Base-by-base conservation (phyloP, 2,113 vertebrate species). In the Rhabdornis inornatus region DNA sequence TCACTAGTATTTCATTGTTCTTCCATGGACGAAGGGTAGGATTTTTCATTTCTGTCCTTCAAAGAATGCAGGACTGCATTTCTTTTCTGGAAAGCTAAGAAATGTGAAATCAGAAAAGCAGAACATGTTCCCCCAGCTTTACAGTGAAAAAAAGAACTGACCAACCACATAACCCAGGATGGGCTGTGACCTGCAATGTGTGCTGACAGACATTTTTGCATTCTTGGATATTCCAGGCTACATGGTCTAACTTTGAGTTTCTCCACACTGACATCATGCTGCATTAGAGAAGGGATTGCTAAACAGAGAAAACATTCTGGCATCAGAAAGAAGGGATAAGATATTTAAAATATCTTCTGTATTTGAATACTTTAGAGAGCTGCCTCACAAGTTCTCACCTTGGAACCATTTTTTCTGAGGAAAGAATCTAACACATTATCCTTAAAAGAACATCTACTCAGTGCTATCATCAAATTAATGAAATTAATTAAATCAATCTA, bases 291-390 rank as follows among this genome's bases (percentile, higher is more conserved):
- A 9, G 4, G 6, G 8, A 50, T 15, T 77, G 11, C 7, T 85
- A 60, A 56, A 81, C 1, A 1, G 30, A 78, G 6, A 14, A 39
- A 19, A 35, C 0, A 0, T 37, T 16, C 17, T 64, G 28, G 13
- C 11, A 30, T 72, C 59, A 77, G 40, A 68, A 12, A 50, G 25
- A 63, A 83, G 19, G 8, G 13, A 30, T 45, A 5, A 45, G 17
- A 18, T 81, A 16, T 64, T 66, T 64, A 64, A 78, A 87, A 55
- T 59, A 9, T 52, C 27, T 60, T 42, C 47, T 40, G 3, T 25
- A 40, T 50, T 40, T 50, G 49, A 82, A 60, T 27, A 35, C 50
- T 24, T 30, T 60, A 53, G 35, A 83, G 21, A 85, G 4, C 11
- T 49, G 18, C 31, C 28, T 86, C 56, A 25, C 9, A 65, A 24